Evolutionary conservation across 2,888 invertebrate genomes (phyloP).

Genomic region (Arctia plantaginis): DNA sequence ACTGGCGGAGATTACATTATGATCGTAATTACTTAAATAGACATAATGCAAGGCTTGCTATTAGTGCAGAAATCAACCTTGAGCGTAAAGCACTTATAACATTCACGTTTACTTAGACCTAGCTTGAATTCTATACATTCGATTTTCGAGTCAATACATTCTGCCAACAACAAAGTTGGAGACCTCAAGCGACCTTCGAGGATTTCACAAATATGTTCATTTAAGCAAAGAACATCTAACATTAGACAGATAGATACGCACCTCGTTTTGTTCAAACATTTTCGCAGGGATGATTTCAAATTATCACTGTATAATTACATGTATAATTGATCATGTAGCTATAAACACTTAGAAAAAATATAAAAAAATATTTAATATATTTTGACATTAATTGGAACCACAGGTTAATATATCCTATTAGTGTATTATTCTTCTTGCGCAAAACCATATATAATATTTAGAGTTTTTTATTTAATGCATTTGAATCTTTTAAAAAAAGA

Average conservation of each 20-base stretch:
- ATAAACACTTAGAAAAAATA: too few relatives aligned
- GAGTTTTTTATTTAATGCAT: too few relatives aligned
- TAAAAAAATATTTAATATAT: too few relatives aligned
- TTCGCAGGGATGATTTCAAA: not conserved
- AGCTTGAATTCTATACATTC: conserved; percentile 47
- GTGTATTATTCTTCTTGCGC: too few relatives aligned
- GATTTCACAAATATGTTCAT: not conserved
- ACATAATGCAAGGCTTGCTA: conserved; percentile 54
- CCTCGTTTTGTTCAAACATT: not conserved
- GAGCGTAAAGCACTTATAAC: conserved; percentile 42
- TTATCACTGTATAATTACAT: too few relatives aligned
- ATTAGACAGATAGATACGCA: not conserved
- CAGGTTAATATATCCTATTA: too few relatives aligned
- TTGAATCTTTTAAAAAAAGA: too few relatives aligned
- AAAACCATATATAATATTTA: too few relatives aligned
- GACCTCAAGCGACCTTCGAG: not conserved
- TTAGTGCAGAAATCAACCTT: conserved; percentile 55
- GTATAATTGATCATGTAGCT: too few relatives aligned
- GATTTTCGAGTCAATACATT: conserved; percentile 31
- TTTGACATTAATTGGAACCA: too few relatives aligned
- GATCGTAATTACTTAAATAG: conserved; percentile 21
- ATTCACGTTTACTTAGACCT: conserved; percentile 52
- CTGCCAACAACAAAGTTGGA: conserved; percentile 16
- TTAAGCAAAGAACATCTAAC: not conserved
- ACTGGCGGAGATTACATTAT: not conserved